Evolutionary conservation across 2,888 invertebrate genomes (phyloP).

Genomic region (Heliconius cydno): DNA sequence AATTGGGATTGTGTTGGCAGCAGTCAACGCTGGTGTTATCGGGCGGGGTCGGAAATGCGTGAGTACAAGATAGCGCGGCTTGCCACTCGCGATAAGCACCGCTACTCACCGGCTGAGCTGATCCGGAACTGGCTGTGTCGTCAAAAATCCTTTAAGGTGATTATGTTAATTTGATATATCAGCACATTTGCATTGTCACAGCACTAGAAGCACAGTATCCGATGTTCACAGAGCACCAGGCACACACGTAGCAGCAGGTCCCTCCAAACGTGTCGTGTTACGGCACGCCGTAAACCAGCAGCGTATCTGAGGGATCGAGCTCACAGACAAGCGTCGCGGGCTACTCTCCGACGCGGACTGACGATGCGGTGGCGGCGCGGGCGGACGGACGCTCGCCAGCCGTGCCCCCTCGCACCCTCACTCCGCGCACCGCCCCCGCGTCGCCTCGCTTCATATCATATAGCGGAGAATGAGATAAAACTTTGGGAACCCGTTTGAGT

Average conservation of each 20-base stretch:
- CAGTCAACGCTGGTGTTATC: conserved; percentile 71
- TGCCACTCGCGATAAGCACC: conserved; percentile 79
- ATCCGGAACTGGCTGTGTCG: conserved; percentile 80
- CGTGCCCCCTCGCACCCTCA: conserved; percentile 52
- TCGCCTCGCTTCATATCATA: conserved; percentile 67
- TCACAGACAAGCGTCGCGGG: conserved; percentile 78
- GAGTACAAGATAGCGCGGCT: conserved; percentile 79
- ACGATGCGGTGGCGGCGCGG: conserved; percentile 79
- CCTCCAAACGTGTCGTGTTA: conserved; percentile 84
- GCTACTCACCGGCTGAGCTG: conserved; percentile 82
- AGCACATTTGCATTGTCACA: conserved; percentile 79
- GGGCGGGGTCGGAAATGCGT: conserved; percentile 83
- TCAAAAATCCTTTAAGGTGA: conserved; percentile 72
- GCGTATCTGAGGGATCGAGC: conserved; percentile 82
- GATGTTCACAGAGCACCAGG: conserved; percentile 78
- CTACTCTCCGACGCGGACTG: conserved; percentile 81
- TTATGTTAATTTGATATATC: conserved; percentile 65
- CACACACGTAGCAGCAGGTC: conserved; percentile 79
- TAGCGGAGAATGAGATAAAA: conserved; percentile 73
- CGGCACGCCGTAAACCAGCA: conserved; percentile 83
- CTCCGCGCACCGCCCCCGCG: conserved; percentile 42
- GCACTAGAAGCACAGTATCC: conserved; percentile 78
- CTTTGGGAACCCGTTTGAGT: conserved; percentile 67
- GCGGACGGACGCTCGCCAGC: conserved; percentile 72
- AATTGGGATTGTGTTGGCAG: conserved; percentile 43